Conservation (phyloP, 37 sponge, comb jelly and placozoan genomes). For the Agelas oroides region DNA sequence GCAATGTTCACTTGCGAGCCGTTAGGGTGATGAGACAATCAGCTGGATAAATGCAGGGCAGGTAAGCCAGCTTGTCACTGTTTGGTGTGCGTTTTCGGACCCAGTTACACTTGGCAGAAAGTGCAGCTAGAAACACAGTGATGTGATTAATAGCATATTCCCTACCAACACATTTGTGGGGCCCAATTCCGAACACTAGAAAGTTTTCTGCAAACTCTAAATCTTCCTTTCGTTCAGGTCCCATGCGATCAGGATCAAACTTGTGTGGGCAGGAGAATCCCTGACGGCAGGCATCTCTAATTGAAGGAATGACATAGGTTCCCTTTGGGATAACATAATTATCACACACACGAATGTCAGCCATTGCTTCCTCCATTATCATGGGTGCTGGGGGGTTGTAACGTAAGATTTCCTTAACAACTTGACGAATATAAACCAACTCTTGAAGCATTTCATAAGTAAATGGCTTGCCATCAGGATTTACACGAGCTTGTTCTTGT, state of each 20-base stretch:
- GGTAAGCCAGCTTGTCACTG: neutral
- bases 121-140: constrained; percentile 2
- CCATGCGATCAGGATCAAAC: constrained; percentile 46
- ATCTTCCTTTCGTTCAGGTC: constrained; percentile 21
- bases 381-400: constrained; percentile 29
- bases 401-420: constrained; percentile 36
- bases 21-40: constrained; percentile 33
- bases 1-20: too few relatives aligned
- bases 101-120: too few relatives aligned
- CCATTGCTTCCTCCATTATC: neutral
- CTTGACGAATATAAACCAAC: constrained; percentile 10
- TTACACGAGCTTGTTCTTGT: constrained; percentile 15
- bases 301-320: constrained; percentile 22
- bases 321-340: constrained; percentile 14
- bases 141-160: constrained; percentile 23
- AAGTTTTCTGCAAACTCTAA: constrained; percentile 1
- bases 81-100: neutral
- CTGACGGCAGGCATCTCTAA: constrained; percentile 12
- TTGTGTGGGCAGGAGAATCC: constrained; percentile 24
- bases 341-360: constrained; percentile 1
- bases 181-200: constrained; percentile 39
- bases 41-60: constrained; percentile 20
- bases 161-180: constrained; percentile 33
- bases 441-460: constrained; percentile 17
- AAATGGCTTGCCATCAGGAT: constrained; percentile 27